Evolutionary conservation across 2,113 vertebrate species (phyloP).

Genomic region (Nansenia antarctica): DNA sequence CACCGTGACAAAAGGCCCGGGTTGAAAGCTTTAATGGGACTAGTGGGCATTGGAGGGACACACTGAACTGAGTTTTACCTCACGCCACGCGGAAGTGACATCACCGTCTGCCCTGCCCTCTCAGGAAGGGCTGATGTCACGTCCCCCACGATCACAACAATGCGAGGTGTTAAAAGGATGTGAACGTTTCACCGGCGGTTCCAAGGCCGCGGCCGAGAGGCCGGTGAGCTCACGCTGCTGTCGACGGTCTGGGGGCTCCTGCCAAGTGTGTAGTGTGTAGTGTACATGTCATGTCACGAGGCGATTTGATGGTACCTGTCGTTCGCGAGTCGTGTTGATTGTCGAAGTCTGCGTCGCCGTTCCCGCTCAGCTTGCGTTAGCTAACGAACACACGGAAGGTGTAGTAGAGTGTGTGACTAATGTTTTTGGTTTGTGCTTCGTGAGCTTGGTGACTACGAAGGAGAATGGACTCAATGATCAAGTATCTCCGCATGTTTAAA

Average conservation of each 20-base stretch:
- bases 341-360: conserved; percentile 14
- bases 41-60: conserved; percentile 49
- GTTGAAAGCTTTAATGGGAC: conserved; percentile 45
- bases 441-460: too few species aligned
- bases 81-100: conserved; percentile 51
- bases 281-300: conserved; percentile 11
- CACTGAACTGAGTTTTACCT: conserved; percentile 62
- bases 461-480: too few species aligned
- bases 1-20: conserved; percentile 10
- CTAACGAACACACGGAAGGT: too few species aligned
- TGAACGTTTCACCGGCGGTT: conserved; percentile 30
- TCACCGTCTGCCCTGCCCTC: conserved; percentile 54
- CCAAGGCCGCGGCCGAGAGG: conserved; percentile 33
- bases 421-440: too few species aligned
- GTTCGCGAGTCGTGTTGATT: conserved; percentile 18
- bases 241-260: neutral
- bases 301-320: conserved; percentile 17
- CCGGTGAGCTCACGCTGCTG: conserved; percentile 28
- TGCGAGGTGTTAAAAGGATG: conserved; percentile 57
- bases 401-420: too few species aligned
- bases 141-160: conserved; percentile 45
- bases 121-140: conserved; percentile 58
- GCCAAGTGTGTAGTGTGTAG: conserved; percentile 25
- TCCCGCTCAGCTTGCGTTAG: conserved; percentile 3
- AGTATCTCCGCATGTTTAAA: too few species aligned